Percentiles rank a stretch among this genome's conserved stretches.
Conservation (phyloP, 2,888 invertebrate species). For the Anoplius nigerrimus region DNA sequence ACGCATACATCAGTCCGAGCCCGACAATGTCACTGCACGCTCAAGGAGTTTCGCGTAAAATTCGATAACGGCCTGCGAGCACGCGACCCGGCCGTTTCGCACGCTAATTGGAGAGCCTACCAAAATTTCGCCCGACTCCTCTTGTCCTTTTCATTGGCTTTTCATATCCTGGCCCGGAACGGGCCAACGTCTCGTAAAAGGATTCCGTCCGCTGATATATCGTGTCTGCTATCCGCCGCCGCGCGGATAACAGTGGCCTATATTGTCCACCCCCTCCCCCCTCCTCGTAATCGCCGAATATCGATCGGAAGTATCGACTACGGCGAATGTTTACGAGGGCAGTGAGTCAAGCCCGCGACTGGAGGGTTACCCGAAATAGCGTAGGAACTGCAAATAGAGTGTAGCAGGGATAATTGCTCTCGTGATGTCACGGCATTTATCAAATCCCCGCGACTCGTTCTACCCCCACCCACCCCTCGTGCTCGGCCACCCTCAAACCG, state of each 20-base stretch:
- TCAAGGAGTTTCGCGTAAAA: constrained; percentile 36
- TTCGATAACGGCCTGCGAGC: constrained; percentile 37
- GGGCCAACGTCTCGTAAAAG: too few relatives aligned
- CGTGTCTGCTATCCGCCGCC: too few relatives aligned
- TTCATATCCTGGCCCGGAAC: too few relatives aligned
- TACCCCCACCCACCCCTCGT: constrained; percentile 26
- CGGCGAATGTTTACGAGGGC: constrained; percentile 30
- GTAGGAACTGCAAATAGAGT: constrained; percentile 54
- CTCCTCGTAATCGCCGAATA: not conserved
- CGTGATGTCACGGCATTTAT: constrained; percentile 64
- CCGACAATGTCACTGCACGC: not conserved
- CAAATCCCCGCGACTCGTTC: constrained; percentile 44
- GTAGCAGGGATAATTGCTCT: constrained; percentile 62
- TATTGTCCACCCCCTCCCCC: too few relatives aligned
- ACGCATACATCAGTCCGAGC: not conserved
- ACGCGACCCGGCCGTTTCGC: constrained; percentile 27
- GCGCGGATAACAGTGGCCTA: too few relatives aligned
- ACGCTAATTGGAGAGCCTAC: too few relatives aligned
- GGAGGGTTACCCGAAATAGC: constrained; percentile 44
- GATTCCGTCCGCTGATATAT: too few relatives aligned
- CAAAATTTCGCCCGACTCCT: too few relatives aligned
- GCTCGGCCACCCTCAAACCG: constrained; percentile 25
- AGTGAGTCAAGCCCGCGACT: not conserved
- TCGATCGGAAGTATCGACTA: constrained; percentile 31
- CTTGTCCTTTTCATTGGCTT: not conserved